A percentile compares a stretch with the other conserved stretches of the same genome.
Evolutionary conservation across 2,888 invertebrate species (phyloP).

Genomic region (Achlya flavicornis): DNA sequence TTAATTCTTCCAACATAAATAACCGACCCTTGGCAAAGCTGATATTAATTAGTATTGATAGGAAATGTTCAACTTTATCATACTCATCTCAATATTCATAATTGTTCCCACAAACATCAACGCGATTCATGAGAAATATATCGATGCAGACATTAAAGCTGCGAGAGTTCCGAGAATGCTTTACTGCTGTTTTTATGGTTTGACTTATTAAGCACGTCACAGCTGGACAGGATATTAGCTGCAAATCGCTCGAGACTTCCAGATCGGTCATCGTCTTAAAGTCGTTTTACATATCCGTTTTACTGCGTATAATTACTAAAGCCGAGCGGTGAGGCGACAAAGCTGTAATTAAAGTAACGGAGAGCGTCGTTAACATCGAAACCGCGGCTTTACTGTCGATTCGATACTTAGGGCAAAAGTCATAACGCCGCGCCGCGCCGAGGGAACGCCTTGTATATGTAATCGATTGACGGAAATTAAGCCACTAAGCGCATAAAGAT

Average conservation of each 20-base stretch:
- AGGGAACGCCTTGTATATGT: slow-evolving; percentile 45
- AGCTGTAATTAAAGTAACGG: slow-evolving; percentile 80
- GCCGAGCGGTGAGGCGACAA: slow-evolving; percentile 65
- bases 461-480: slow-evolving; percentile 53
- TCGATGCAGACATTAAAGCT: slow-evolving; percentile 39
- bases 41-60: background rate
- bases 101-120: slow-evolving; percentile 10
- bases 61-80: background rate
- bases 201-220: slow-evolving; percentile 62
- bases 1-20: too few relatives aligned
- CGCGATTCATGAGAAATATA: slow-evolving; percentile 35
- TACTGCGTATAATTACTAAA: slow-evolving; percentile 73
- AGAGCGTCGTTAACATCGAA: slow-evolving; percentile 66
- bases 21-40: too few relatives aligned
- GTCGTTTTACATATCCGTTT: slow-evolving; percentile 75
- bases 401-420: slow-evolving; percentile 55
- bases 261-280: slow-evolving; percentile 68
- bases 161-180: slow-evolving; percentile 53
- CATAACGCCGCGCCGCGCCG: slow-evolving; percentile 36
- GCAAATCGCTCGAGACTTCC: slow-evolving; percentile 60
- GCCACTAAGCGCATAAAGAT: slow-evolving; percentile 42
- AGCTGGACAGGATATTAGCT: slow-evolving; percentile 72
- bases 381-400: slow-evolving; percentile 54
- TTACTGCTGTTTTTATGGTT: slow-evolving; percentile 62
- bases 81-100: slow-evolving; percentile 3